Conservation (phyloP, 2,888 invertebrate genomes). For the Psylliodes chrysocephalus region DNA sequence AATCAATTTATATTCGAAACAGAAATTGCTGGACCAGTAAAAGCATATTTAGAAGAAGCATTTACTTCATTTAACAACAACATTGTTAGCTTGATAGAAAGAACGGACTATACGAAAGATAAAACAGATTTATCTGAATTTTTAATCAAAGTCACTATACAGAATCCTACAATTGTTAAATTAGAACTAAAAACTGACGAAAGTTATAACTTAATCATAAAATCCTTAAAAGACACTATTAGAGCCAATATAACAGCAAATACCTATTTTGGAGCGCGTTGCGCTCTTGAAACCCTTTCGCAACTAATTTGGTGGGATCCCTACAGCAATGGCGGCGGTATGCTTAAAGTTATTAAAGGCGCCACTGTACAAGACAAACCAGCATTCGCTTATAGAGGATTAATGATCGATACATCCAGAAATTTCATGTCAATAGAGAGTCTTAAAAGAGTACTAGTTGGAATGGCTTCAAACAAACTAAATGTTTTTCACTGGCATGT, state of each 20-base stretch:
- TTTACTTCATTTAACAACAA: conserved; percentile 66
- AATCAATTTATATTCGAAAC: conserved; percentile 67
- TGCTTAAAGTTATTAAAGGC: conserved; percentile 73
- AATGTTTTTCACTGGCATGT: conserved; percentile 96
- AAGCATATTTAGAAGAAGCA: conserved; percentile 65
- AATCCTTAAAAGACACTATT: conserved; percentile 64
- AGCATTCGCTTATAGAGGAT: conserved; percentile 81
- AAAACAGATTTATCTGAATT: conserved; percentile 57
- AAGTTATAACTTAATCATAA: conserved; percentile 75
- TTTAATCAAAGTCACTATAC: conserved; percentile 68
- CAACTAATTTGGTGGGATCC: conserved; percentile 85
- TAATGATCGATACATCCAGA: conserved; percentile 90
- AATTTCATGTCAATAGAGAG: conserved; percentile 84
- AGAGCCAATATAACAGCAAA: conserved; percentile 72
- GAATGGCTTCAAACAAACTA: conserved; percentile 89
- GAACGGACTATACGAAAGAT: conserved; percentile 48
- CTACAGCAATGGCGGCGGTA: conserved; percentile 67
- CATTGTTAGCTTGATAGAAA: conserved; percentile 52
- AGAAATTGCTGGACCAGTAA: conserved; percentile 62
- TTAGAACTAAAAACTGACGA: conserved; percentile 78
- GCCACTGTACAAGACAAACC: conserved; percentile 82
- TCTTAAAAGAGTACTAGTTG: conserved; percentile 80
- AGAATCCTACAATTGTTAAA: conserved; percentile 65
- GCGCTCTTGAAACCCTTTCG: conserved; percentile 81
- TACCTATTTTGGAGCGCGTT: conserved; percentile 81